Base-by-base conservation (phyloP, 2,797 vertebrate genomes). In the Oryzias dopingdopingensis region DNA sequence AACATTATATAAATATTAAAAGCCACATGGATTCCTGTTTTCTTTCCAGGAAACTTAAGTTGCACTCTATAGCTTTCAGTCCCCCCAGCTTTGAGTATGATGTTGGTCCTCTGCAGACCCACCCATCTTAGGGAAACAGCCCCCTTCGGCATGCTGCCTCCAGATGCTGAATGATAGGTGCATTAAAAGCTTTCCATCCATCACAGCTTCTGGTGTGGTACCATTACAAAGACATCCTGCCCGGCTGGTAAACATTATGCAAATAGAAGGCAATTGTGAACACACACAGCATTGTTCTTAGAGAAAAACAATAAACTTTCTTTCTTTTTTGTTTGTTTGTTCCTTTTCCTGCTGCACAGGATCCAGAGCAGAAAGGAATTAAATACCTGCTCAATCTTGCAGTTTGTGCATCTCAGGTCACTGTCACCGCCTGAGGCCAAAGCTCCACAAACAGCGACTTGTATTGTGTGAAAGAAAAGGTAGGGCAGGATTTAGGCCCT, bases 121-220 rank as follows among this genome's bases (percentile, higher is more conserved):
- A 70, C 80, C 80, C 79, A 72, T 56, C 62, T 71, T 65, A 77
- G 49, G 58, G 70, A 77, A 82, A 82, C 73, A 84, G 70, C 79
- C 72, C 67, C 47, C 42, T 85, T 79, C 56, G 43, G 63, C 52
- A 50, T 22, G 42, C 53, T 71, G 64, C 67, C 70, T 66, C 52
- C 56, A 62, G 65, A 58, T 65, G 58, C 22, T 50, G 51, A 67
- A 52, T 59, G 62, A 64, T 45, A 56, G 59, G 37, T 29, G 55
- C 56, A 49, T 64, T 69, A 62, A 55, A 69, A 42, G 7, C 52
- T 52, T 52, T 50, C 59, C 46, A 37, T 70, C 59, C 48, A 60
- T 67, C 48, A 52, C n/a, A 53, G 46, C 52, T 15, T 42, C 20
- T 37, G 20, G 49, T 59, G 20, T 12, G 49, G 17, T 10, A 26